Percentiles rank a stretch among this genome's conserved stretches.
phyloP scores from a whole-genome alignment of 2,888 invertebrate species.

The Hypomecis punctinalis region DNA sequence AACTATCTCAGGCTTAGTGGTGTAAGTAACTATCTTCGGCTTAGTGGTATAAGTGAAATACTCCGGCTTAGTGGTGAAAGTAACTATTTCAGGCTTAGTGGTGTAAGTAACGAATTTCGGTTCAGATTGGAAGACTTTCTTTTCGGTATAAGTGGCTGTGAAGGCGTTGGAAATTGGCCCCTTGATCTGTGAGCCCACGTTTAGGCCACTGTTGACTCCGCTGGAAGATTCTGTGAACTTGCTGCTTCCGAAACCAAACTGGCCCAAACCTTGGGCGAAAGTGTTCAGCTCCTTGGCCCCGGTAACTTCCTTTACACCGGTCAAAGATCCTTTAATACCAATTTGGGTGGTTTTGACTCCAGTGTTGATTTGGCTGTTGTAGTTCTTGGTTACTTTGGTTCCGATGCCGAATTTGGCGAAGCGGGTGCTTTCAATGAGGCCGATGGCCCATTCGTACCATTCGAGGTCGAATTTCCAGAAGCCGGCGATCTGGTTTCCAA shows the following conservation, averaged over 20 bases:
- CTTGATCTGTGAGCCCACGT: slow-evolving; percentile 59
- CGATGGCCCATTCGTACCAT: slow-evolving; percentile 84
- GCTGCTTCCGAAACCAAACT: slow-evolving; percentile 46
- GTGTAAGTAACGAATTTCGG: slow-evolving; percentile 66
- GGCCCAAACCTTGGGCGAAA: slow-evolving; percentile 28
- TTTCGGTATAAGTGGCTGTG: slow-evolving; percentile 69
- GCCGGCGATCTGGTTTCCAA: slow-evolving; percentile 82
- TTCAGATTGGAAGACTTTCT: slow-evolving; percentile 71
- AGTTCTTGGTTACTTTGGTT: slow-evolving; percentile 56
- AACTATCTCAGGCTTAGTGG: slow-evolving; percentile 58
- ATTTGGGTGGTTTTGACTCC: slow-evolving; percentile 43
- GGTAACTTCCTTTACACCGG: slow-evolving; percentile 32
- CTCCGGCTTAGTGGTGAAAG: slow-evolving; percentile 68
- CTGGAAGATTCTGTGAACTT: slow-evolving; percentile 49
- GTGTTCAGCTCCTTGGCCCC: slow-evolving; percentile 28
- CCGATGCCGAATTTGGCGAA: slow-evolving; percentile 66
- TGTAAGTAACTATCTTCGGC: slow-evolving; percentile 60
- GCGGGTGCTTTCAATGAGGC: slow-evolving; percentile 70
- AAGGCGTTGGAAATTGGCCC: slow-evolving; percentile 68
- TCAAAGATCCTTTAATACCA: slow-evolving; percentile 47
- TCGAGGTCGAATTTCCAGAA: slow-evolving; percentile 86
- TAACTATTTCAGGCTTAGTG: slow-evolving; percentile 67
- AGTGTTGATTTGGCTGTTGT: slow-evolving; percentile 50
- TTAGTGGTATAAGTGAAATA: slow-evolving; percentile 67
- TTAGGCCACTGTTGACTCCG: slow-evolving; percentile 45